Evolutionary conservation across 2,797 vertebrate genomes (phyloP).

Genomic region (Distichodus sexfasciatus): DNA sequence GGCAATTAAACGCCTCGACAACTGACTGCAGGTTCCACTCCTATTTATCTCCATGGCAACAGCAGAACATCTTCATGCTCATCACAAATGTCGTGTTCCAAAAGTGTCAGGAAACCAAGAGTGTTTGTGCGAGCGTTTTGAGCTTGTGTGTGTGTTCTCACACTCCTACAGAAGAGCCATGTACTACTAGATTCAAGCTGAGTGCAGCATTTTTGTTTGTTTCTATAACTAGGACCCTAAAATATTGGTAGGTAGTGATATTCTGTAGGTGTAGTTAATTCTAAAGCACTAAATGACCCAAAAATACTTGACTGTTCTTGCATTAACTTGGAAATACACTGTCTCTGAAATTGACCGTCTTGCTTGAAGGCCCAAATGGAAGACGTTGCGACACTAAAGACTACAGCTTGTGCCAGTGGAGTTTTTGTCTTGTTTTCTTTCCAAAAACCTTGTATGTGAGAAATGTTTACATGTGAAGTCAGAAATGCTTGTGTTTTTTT

Average conservation of each 20-base stretch:
- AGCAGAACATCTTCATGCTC: conserved; percentile 43
- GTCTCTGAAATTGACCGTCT: conserved; percentile 15
- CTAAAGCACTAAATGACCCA: conserved; percentile 58
- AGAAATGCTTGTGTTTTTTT: conserved; percentile 32
- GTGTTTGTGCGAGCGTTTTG: too few species aligned
- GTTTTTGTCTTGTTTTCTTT: conserved; percentile 14
- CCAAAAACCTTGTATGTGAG: conserved; percentile 38
- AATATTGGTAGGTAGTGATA: conserved; percentile 57
- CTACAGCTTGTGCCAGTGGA: conserved; percentile 24
- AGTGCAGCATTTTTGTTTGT: conserved; percentile 26
- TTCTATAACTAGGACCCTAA: conserved; percentile 50
- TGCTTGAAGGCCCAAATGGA: conserved; percentile 28
- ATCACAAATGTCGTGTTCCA: conserved; percentile 20
- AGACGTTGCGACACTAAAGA: conserved; percentile 34
- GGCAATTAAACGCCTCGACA: conserved; percentile 43
- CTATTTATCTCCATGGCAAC: conserved; percentile 50
- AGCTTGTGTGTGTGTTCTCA: conserved; percentile 5
- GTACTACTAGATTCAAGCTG: conserved; percentile 36
- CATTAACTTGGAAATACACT: conserved; percentile 38
- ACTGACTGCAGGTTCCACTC: conserved; percentile 32
- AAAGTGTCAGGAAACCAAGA: conserved; percentile 29
- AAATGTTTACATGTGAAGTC: conserved; percentile 51
- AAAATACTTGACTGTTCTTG: conserved; percentile 46
- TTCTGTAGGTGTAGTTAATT: conserved; percentile 57
- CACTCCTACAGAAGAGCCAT: conserved; percentile 42